These are phyloP conservation scores for Poecilia picta DNA, from an alignment of 2,797 vertebrate genomes.

Conservation along the genomic window DNA sequence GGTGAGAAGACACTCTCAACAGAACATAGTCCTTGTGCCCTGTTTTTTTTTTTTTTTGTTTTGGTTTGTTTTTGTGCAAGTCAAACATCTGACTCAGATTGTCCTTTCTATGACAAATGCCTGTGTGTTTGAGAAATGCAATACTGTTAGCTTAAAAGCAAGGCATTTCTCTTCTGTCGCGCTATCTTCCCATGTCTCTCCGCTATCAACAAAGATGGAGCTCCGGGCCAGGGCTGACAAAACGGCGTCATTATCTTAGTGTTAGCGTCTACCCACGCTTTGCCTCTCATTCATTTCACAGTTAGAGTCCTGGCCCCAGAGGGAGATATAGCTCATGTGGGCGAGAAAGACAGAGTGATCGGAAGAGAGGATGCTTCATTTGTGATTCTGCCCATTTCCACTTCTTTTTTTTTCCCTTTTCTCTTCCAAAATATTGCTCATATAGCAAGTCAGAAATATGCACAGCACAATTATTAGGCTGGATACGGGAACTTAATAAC, in stretches of 20 bases:
- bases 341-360: slow-evolving; percentile 45
- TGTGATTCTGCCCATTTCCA: slow-evolving; percentile 36
- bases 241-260: slow-evolving; percentile 75
- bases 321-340: slow-evolving; percentile 58
- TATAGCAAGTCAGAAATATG: slow-evolving; percentile 47
- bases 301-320: slow-evolving; percentile 63
- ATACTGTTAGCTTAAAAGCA: slow-evolving; percentile 34
- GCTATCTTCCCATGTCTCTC: slow-evolving; percentile 50
- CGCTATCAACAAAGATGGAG: slow-evolving; percentile 57
- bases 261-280: slow-evolving; percentile 71
- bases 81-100: slow-evolving; percentile 28
- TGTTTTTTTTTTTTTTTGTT: slow-evolving; percentile 19
- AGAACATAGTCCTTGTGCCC: slow-evolving; percentile 30
- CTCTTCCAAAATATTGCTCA: slow-evolving; percentile 22
- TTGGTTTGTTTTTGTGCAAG: slow-evolving; percentile 23
- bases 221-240: slow-evolving; percentile 70
- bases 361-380: slow-evolving; percentile 48
- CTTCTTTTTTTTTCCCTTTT: slow-evolving; percentile 13
- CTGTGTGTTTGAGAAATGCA: slow-evolving; percentile 30
- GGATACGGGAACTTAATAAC: slow-evolving; percentile 25
- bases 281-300: slow-evolving; percentile 72
- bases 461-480: slow-evolving; percentile 42
- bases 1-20: slow-evolving; percentile 47
- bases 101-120: slow-evolving; percentile 11
- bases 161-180: slow-evolving; percentile 36